Evolutionary conservation across 2,113 vertebrate species (phyloP).

Genomic region (Laticauda colubrina): DNA sequence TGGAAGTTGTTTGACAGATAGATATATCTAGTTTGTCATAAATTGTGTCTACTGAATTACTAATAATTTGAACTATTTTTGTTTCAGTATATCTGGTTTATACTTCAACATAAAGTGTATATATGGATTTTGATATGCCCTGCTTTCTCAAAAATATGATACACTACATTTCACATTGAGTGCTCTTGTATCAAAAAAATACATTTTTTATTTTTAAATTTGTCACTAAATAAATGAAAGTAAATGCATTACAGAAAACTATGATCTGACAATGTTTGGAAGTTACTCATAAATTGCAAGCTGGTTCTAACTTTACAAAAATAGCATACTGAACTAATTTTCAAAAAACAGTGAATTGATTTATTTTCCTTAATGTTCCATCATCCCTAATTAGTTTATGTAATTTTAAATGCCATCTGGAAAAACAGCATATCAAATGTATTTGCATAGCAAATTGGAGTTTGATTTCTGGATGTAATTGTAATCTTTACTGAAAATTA

Average conservation of each 20-base stretch:
- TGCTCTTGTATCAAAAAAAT: not conserved
- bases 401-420: slow-evolving; percentile 29
- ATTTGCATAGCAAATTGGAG: slow-evolving; percentile 13
- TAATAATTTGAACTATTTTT: not conserved
- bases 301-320: not conserved
- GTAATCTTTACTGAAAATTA: slow-evolving; percentile 11
- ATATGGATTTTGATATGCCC: not conserved
- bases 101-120: not conserved
- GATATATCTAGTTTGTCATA: not conserved
- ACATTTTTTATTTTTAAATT: too few relatives aligned
- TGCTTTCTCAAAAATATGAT: not conserved
- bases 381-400: slow-evolving; percentile 16
- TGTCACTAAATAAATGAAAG: not conserved
- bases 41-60: not conserved
- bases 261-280: not conserved
- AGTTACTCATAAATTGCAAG: slow-evolving; percentile 4
- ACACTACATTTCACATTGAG: not conserved
- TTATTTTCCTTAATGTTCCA: slow-evolving; percentile 6
- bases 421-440: slow-evolving; percentile 6
- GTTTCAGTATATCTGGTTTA: not conserved
- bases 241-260: not conserved
- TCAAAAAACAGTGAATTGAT: slow-evolving; percentile 11
- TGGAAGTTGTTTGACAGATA: not conserved
- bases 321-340: slow-evolving; percentile 7
- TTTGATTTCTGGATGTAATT: not conserved